Evolutionary conservation across 1,140 invertebrate species (phyloP), one percentile per base, ranked within the genome.

Genomic region (Triops longicaudatus): DNA sequence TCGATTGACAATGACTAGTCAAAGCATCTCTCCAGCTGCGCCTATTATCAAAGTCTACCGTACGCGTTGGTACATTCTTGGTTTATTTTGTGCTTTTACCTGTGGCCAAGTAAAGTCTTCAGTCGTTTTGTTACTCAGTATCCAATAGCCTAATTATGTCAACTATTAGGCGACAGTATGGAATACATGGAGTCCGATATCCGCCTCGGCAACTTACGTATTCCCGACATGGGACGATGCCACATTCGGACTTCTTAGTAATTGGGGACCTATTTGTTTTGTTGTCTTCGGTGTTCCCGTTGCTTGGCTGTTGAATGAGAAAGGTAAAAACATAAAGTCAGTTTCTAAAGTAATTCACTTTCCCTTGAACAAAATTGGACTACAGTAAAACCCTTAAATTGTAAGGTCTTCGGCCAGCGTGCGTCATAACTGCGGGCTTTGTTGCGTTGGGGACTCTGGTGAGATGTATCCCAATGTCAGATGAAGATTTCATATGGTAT

Each of bases 141-240:
- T 11, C 12, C 44, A 9, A 17, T 10, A 76, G 0, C n/a, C n/a
- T 43, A 43, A 4, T 43, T 26, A 37, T 37, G 5, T 26, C 71
- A 17, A 71, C 14, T 72, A 14, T 10, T 72, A 77, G 76, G 73
- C 72, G 41, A 73, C 82, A 26, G 80, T 87, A 17, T 87, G 87
- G 86, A 88, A 87, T 80, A 87, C 86, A 5, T 88, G 86, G 85
- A 85, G 85, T 31, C 87, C 87, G 5, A 86, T 88, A 72, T 83
- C 85, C 2, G 79, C 80, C n/a, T 84, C 85, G 9, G 83, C 82
- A 12, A 80, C 85, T 31, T 79, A 81, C 75, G 86, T 85, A 7
- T 88, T 85, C 81, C 85, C 85, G 22, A 76, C 81, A 5, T 88
- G 87, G 87, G 79, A 81, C 11, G 82, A 83, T 78, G 82, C 82